Evolutionary conservation across 2,113 vertebrate species (phyloP).

Genomic region (Microcebus lehilahytsara): DNA sequence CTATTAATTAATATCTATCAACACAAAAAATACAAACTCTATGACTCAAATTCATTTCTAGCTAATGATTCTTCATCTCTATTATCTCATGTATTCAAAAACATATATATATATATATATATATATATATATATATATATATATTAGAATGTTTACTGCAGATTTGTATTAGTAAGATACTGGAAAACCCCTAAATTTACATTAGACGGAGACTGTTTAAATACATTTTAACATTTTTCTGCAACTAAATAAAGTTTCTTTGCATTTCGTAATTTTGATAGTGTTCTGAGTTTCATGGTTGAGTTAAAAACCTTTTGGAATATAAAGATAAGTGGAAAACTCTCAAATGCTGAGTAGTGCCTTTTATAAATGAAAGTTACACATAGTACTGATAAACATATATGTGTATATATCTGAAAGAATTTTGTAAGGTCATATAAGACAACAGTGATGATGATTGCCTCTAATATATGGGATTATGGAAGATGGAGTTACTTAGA

Average conservation of each 20-base stretch:
- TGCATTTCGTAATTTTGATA: background rate
- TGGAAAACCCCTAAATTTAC: background rate
- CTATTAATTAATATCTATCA: background rate
- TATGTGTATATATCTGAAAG: background rate
- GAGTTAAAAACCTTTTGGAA: background rate
- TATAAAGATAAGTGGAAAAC: background rate
- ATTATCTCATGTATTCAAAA: background rate
- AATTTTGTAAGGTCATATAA: background rate
- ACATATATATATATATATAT: background rate
- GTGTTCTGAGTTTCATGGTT: background rate
- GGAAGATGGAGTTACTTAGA: background rate
- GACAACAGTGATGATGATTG: background rate
- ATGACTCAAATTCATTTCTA: background rate
- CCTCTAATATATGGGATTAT: background rate
- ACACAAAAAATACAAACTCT: background rate
- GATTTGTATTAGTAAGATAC: background rate
- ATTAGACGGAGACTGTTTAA: background rate
- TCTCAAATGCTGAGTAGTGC: background rate
- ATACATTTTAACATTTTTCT: background rate
- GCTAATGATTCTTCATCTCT: background rate
- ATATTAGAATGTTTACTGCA: background rate
- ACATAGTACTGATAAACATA: background rate
- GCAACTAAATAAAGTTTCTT: background rate
- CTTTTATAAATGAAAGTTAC: background rate
- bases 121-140: too few species aligned